Base-by-base conservation (phyloP, 2,113 vertebrate species). In the Megaceryle maxima region DNA sequence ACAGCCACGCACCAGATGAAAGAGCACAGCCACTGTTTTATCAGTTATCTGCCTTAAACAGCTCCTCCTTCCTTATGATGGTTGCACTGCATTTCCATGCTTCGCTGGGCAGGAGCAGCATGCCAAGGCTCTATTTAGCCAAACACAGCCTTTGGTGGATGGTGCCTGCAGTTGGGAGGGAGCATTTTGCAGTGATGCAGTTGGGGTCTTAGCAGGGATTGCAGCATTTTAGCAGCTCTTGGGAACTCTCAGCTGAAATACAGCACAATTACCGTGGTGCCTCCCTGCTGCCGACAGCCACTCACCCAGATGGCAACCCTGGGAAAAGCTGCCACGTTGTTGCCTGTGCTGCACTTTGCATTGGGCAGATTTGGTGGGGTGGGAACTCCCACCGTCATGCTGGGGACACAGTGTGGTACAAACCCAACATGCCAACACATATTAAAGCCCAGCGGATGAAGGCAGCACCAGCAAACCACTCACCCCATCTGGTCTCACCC, bases 341-440 rank as follows among this genome's bases (percentile, higher is more conserved):
- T 5, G 9, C 77, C 73, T 10, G 1, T 0, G 8, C 73, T 9
- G 25, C 33, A 1, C 43, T 73, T 37, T 4, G 57, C 28, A 15
- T 13, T 37, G 59, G 21, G n/a, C 16, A 2, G 28, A 17, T 68
- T n/a, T 0, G 0, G n/a, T 1, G 2, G 37, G 41, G 28, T 10
- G 46, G 43, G 43, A 63, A 64, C 55, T 44, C 26, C 62, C 41
- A 59, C 41, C 0, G 1, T 19, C 2, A 12, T 3, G 37, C 35
- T 14, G 46, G 46, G 39, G 60, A 19, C 63, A 18, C 4, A 4
- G 35, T 1, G 43, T 1, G 1, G 24, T 39, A 63, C 62, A 15
- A 11, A 16, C 18, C 55, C 2, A 0, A 19, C 20, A 7, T 6
- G 0, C 9, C 1, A 0, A 18, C 3, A 3, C 9, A 1, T 12